A percentile compares a stretch with the other conserved stretches of the same genome.
These are phyloP conservation scores for Colossoma macropomum DNA, from an alignment of 2,113 vertebrate species.

Conservation along the genomic window DNA sequence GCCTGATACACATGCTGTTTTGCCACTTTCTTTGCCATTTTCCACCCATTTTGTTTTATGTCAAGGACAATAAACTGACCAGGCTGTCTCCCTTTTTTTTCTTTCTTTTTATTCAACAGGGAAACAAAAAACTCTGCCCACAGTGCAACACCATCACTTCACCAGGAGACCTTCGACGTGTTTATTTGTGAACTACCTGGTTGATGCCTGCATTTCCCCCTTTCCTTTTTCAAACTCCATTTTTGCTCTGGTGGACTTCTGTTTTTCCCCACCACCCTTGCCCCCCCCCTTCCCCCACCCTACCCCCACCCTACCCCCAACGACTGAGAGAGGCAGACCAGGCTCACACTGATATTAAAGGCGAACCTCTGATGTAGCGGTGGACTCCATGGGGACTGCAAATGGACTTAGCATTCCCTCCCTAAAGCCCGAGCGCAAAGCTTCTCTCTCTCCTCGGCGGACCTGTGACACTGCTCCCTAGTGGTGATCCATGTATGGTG, in stretches of 20 bases:
- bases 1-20: too few relatives aligned
- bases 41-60: too few relatives aligned
- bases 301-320: not conserved
- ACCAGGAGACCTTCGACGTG: constrained; percentile 95
- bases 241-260: constrained; percentile 45
- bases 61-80: too few relatives aligned
- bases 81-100: too few relatives aligned
- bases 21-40: too few relatives aligned
- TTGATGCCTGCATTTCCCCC: constrained; percentile 2
- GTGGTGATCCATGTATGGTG: constrained; percentile 36
- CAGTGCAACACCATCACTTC: constrained; percentile 99
- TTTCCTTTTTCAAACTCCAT: constrained; percentile 12
- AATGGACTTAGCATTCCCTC: not conserved
- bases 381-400: constrained; percentile 25
- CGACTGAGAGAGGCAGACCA: constrained; percentile 42
- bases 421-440: constrained; percentile 1
- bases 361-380: constrained; percentile 21
- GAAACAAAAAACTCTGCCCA: constrained; percentile 98
- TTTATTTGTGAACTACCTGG: constrained; percentile 91
- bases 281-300: not conserved
- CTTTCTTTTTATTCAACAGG: constrained; percentile 75
- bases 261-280: not conserved
- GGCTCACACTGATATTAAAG: constrained; percentile 30
- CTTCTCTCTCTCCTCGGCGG: constrained; percentile 28
- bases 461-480: constrained; percentile 27